These are phyloP conservation scores for Sarcophaga carnaria DNA, from an alignment of 2,888 invertebrate genomes.

Conservation along the genomic window DNA sequence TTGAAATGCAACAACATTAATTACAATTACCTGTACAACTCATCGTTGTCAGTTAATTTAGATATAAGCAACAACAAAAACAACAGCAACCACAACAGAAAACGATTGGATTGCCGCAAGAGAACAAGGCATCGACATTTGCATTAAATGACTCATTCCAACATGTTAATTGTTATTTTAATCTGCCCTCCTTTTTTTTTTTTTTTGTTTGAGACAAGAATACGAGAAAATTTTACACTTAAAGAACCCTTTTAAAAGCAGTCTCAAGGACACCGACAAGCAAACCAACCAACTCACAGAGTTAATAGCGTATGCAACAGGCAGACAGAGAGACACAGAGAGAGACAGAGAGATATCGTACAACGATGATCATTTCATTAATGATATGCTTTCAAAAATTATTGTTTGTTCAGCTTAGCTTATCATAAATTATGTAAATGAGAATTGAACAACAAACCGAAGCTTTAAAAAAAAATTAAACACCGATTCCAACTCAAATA, in stretches of 20 bases:
- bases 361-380: conserved; percentile 67
- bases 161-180: conserved; percentile 69
- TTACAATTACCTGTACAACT: conserved; percentile 70
- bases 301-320: neutral
- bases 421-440: conserved; percentile 81
- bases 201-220: conserved; percentile 26
- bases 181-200: conserved; percentile 30
- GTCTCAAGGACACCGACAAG: conserved; percentile 59
- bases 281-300: too few species aligned
- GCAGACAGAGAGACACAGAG: neutral
- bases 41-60: conserved; percentile 70
- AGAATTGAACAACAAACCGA: conserved; percentile 71
- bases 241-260: conserved; percentile 11
- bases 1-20: conserved; percentile 67
- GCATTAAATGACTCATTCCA: conserved; percentile 67
- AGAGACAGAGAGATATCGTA: neutral
- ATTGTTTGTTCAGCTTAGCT: conserved; percentile 80
- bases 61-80: conserved; percentile 53
- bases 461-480: conserved; percentile 25
- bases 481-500: conserved; percentile 62
- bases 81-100: conserved; percentile 16
- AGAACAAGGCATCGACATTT: neutral
- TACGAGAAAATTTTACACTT: conserved; percentile 22
- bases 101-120: neutral
- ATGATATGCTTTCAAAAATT: conserved; percentile 78